Evolutionary conservation across 2,113 vertebrate genomes (phyloP), one percentile per base, ranked within the genome.

Genomic region (Periophthalmodon schlosseri): DNA sequence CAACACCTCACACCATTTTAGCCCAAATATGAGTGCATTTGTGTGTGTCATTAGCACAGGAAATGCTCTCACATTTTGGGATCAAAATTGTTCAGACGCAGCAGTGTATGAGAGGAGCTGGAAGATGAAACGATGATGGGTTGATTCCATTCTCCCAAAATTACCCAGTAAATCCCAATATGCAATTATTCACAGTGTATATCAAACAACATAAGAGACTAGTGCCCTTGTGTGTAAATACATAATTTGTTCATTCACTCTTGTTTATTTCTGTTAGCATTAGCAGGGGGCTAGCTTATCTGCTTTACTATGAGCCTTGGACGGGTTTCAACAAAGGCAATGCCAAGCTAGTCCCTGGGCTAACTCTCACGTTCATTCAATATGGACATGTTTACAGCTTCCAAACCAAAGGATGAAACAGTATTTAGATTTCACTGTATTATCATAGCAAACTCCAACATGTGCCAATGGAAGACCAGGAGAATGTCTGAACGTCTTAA

Each of bases 1-100:
- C 80, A 87, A 85, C 77, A 82, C 73, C 81, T 77, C 79, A 67
- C 81, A 78, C 73, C 86, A 81, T 84, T 81, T 80, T 72, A 84
- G 74, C 72, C 64, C 34, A 72, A 78, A 82, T 74, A 71, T 49
- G 73, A 77, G 74, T 74, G 57, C 73, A 58, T 83, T 63, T 61
- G 56, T 70, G 66, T 77, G 74, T 71, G 46, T 74, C 69, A 54
- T 50, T 47, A 44, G 23, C 47, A 63, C 11, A 6, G 72, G 49
- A 69, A 76, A 77, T 74, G n/a, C n/a, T 83, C 63, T 83, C 67
- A 74, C 28, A 33, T 13, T 75, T 70, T 79, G 65, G 69, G 57
- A 28, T 77, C 69, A 20, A 74, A 77, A 72, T 71, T 72, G 61
- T 81, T 73, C 78, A 34, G 69, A 77, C 34, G 65, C 86, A 54